These are phyloP conservation scores for Phaedon cochleariae DNA, from an alignment of 2,888 invertebrate genomes.

Conservation along the genomic window DNA sequence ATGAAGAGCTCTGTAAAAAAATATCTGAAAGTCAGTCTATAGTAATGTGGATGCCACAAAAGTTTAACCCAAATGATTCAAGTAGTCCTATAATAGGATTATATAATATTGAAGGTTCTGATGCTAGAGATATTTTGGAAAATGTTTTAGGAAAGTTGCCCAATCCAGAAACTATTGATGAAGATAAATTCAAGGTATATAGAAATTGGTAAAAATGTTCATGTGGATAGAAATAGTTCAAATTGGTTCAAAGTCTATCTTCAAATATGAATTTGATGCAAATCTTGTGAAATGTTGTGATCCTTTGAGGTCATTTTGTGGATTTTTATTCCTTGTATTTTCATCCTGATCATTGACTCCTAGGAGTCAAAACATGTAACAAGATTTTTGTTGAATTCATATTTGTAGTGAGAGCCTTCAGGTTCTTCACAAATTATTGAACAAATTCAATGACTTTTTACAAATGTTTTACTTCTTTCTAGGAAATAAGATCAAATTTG, in stretches of 20 bases:
- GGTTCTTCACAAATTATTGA: too few relatives aligned
- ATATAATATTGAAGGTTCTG: slow-evolving; percentile 55
- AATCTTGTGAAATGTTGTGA: too few relatives aligned
- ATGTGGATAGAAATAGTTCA: too few relatives aligned
- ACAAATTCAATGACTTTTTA: neutral
- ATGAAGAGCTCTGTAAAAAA: slow-evolving; percentile 62
- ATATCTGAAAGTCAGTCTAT: slow-evolving; percentile 58
- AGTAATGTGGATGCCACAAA: slow-evolving; percentile 55
- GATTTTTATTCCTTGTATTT: too few relatives aligned
- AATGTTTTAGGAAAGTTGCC: slow-evolving; percentile 70
- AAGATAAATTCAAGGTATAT: slow-evolving; percentile 68
- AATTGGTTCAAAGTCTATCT: too few relatives aligned
- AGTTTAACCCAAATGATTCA: slow-evolving; percentile 34
- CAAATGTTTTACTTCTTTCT: slow-evolving; percentile 15
- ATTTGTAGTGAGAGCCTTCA: too few relatives aligned
- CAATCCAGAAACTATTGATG: slow-evolving; percentile 67
- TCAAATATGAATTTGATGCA: too few relatives aligned
- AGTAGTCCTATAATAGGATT: slow-evolving; percentile 26
- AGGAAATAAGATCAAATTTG: slow-evolving; percentile 46
- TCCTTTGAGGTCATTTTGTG: too few relatives aligned
- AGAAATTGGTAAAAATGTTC: slow-evolving; percentile 50
- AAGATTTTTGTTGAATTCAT: too few relatives aligned
- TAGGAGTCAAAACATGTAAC: too few relatives aligned
- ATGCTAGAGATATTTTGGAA: slow-evolving; percentile 67
- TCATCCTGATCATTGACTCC: too few relatives aligned